Percentiles rank a stretch among this genome's conserved stretches.
Evolutionary conservation across 2,797 vertebrate genomes (phyloP).

Genomic region (Onychomys torridus): DNA sequence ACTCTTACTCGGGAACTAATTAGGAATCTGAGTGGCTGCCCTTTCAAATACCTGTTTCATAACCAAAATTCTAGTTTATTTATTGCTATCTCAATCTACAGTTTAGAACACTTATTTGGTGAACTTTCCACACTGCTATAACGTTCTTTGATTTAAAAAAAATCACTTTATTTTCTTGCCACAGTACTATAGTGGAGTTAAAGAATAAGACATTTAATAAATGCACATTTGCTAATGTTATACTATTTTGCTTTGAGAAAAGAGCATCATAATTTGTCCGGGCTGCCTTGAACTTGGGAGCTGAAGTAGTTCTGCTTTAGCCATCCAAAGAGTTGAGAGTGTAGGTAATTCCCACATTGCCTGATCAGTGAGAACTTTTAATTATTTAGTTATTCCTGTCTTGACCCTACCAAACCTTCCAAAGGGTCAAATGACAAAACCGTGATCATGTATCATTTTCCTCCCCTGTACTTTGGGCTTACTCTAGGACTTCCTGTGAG

Average conservation of each 20-base stretch:
- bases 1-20: conserved; percentile 59
- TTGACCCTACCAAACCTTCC: not conserved
- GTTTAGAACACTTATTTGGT: conserved; percentile 32
- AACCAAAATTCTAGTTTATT: conserved; percentile 48
- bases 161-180: conserved; percentile 29
- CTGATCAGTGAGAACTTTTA: not conserved
- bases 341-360: not conserved
- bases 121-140: conserved; percentile 14
- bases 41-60: conserved; percentile 54
- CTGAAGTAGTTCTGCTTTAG: not conserved
- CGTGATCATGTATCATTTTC: not conserved
- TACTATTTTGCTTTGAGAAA: not conserved
- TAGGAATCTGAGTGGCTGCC: conserved; percentile 53
- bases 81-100: conserved; percentile 1
- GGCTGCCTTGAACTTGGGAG: not conserved
- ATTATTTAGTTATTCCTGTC: not conserved
- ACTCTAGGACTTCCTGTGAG: not conserved
- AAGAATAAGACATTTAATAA: not conserved
- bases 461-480: not conserved
- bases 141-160: not conserved
- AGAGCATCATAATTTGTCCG: not conserved
- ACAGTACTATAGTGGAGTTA: not conserved
- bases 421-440: not conserved
- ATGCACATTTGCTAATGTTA: not conserved
- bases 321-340: not conserved